Evolutionary conservation across 2,113 vertebrate species (phyloP).

Genomic region (Megalops atlanticus): DNA sequence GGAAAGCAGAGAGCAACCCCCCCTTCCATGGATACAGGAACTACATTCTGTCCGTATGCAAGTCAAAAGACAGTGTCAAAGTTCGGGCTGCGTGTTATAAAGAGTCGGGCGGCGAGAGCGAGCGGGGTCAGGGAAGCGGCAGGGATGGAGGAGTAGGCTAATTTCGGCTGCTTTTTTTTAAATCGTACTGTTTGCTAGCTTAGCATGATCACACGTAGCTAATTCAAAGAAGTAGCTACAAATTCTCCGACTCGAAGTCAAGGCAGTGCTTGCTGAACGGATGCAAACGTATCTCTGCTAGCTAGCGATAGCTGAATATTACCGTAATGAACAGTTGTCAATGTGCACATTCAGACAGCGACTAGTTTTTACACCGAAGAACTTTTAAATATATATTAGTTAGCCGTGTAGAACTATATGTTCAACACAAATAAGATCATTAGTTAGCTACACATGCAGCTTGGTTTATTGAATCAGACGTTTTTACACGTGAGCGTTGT

Average conservation of each 20-base stretch:
- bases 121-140: not conserved
- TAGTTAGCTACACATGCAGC: not conserved
- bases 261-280: not conserved
- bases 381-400: not conserved
- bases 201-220: not conserved
- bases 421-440: too few species aligned
- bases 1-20: not conserved
- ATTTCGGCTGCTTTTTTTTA: not conserved
- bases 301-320: not conserved
- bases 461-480: not conserved
- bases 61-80: slow-evolving; percentile 25
- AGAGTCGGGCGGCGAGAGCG: not conserved
- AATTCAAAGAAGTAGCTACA: not conserved
- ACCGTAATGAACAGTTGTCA: not conserved
- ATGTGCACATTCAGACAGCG: not conserved
- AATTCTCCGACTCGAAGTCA: not conserved
- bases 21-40: not conserved
- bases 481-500: not conserved
- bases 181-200: not conserved
- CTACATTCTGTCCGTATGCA: slow-evolving; percentile 11
- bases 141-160: not conserved
- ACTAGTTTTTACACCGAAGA: not conserved
- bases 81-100: slow-evolving; percentile 24
- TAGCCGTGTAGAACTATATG: not conserved
- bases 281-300: not conserved